Base-by-base conservation (phyloP, 2,113 vertebrate species). In the Callipepla squamata region DNA sequence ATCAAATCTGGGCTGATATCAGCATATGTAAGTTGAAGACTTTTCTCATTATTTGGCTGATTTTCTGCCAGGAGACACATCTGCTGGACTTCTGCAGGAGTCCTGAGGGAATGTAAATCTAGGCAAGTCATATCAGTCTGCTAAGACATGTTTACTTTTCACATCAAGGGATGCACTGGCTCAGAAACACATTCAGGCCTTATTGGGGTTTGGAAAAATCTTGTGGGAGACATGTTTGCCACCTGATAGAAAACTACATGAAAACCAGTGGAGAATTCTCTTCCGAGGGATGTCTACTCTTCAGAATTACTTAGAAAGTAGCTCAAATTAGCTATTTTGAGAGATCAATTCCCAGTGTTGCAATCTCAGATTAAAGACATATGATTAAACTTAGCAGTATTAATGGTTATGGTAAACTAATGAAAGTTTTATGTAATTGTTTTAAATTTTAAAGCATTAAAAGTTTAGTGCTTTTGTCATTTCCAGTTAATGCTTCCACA, bases 21-120 rank as follows among this genome's bases (percentile, higher is more conserved):
- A 86, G 51, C 94, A 95, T 94, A 96, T 92, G 95, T 94, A 92
- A 82, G 36, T 80, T 94, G 91, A 94, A 94, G 79, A 77, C 59
- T 96, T 91, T 96, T 94, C 95, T 95, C 87, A 93, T 96, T 95
- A 96, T 91, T 87, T 92, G 85, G 92, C 81, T 96, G 91, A 92
- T 92, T 95, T 95, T 93, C 79, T 96, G 87, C 95, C 94, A 94
- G 89, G 69, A 95, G 95, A 91, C 81, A 62, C 96, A 93, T 95
- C 92, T 96, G 94, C 85, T 94, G 94, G 92, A 95, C 95, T 95
- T 95, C 84, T 77, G 81, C 63, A 80, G 51, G 15, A 89, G n/a
- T 34, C 94, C 85, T 59, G 47, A 0, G 79, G 91, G 92, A 94
- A 89, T 80, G 50, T 45, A 94, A 91, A 78, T 38, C 58, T 19